phyloP scores from a whole-genome alignment of 1,140 invertebrate species.

The Augochlora pura region DNA sequence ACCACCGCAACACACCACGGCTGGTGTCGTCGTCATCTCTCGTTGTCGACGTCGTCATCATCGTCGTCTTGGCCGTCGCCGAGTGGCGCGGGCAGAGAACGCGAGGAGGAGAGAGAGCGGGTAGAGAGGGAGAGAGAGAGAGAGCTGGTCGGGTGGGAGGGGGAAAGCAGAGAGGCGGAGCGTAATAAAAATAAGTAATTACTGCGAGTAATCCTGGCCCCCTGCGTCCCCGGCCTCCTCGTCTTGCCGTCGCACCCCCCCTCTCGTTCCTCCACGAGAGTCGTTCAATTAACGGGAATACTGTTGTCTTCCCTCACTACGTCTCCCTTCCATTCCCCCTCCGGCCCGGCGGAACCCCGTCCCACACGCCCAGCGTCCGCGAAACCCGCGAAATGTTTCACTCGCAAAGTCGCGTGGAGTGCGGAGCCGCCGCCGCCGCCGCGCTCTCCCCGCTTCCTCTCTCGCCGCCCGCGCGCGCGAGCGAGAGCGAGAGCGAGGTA shows the following conservation, averaged over 20 bases:
- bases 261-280: constrained; percentile 68
- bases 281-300: constrained; percentile 80
- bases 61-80: constrained; percentile 42
- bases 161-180: constrained; percentile 66
- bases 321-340: constrained; percentile 47
- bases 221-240: constrained; percentile 55
- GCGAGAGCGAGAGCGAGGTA: too few relatives aligned
- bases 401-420: constrained; percentile 69
- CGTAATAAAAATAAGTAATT: constrained; percentile 81
- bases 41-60: too few relatives aligned
- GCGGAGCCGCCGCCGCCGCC: constrained; percentile 50
- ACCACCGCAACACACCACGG: neutral
- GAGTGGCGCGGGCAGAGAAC: neutral
- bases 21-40: constrained; percentile 19
- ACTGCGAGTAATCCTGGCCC: constrained; percentile 75
- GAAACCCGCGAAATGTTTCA: constrained; percentile 78
- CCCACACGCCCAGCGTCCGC: constrained; percentile 58
- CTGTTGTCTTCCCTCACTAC: constrained; percentile 74
- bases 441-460: too few relatives aligned
- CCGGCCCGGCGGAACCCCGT: constrained; percentile 37
- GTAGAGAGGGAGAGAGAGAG: too few relatives aligned
- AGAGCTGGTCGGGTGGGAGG: constrained; percentile 2
- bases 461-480: too few relatives aligned
- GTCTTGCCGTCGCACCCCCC: constrained; percentile 39
- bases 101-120: constrained; percentile 3